Evolutionary conservation across 2,888 invertebrate species (phyloP).

Genomic region (Ennomos quercinarius): DNA sequence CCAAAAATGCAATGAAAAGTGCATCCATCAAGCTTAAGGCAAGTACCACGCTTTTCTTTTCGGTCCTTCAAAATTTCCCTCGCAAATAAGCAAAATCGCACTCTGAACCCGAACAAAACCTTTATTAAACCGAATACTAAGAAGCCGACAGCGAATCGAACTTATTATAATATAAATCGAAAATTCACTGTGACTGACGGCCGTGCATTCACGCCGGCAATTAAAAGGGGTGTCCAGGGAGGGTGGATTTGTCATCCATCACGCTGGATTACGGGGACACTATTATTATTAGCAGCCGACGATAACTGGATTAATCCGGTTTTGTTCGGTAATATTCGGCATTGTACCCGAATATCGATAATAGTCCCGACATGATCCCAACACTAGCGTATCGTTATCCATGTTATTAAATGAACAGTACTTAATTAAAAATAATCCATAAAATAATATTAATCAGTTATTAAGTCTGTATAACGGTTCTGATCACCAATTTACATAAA

Average conservation of each 20-base stretch:
- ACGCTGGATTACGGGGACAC: slow-evolving; percentile 75
- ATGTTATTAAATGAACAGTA: slow-evolving; percentile 24
- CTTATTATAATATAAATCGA: slow-evolving; percentile 84
- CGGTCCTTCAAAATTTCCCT: slow-evolving; percentile 28
- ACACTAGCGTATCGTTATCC: slow-evolving; percentile 20
- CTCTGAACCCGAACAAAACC: slow-evolving; percentile 45
- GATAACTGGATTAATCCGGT: slow-evolving; percentile 76
- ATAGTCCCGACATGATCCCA: slow-evolving; percentile 27
- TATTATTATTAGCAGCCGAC: slow-evolving; percentile 77
- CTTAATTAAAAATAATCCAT: slow-evolving; percentile 3
- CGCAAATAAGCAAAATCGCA: slow-evolving; percentile 24
- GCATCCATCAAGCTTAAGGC: slow-evolving; percentile 31
- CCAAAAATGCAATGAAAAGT: slow-evolving; percentile 36
- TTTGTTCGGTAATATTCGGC: slow-evolving; percentile 68
- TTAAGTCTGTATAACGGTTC: slow-evolving; percentile 5
- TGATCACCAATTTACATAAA: slow-evolving; percentile 1
- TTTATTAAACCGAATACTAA: slow-evolving; percentile 43
- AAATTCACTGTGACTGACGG: slow-evolving; percentile 74
- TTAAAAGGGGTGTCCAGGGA: slow-evolving; percentile 78
- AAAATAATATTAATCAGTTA: slow-evolving; percentile 6
- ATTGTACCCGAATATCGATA: slow-evolving; percentile 39
- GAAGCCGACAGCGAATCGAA: slow-evolving; percentile 48
- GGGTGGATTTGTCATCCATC: slow-evolving; percentile 73
- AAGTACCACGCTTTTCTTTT: slow-evolving; percentile 29
- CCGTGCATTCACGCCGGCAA: slow-evolving; percentile 72